phyloP scores from a whole-genome alignment of 1,140 invertebrate genomes.

The Pemphigus obesinymphae region DNA sequence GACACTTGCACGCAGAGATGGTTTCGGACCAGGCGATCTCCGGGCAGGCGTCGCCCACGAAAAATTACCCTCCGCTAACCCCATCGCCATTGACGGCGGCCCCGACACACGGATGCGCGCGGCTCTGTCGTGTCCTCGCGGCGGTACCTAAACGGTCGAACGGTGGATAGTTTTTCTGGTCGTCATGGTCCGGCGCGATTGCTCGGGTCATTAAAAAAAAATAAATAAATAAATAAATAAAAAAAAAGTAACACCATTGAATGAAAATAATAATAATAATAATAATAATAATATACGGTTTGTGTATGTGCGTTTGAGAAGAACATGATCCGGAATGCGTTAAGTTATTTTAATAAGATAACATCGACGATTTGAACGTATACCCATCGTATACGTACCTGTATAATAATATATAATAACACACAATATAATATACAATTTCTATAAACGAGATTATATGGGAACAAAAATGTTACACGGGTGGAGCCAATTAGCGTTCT shows the following conservation, averaged over 20 bases:
- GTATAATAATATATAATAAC: not conserved
- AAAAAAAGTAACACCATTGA: constrained; percentile 25
- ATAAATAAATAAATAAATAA: no score
- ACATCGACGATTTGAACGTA: constrained; percentile 32
- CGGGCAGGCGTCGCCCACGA: no score
- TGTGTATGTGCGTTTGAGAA: constrained; percentile 9
- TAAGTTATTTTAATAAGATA: constrained; percentile 41
- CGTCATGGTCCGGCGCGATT: constrained; percentile 21
- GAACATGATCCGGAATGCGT: constrained; percentile 39
- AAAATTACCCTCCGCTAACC: no score
- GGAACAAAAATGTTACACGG: not conserved
- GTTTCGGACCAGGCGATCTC: no score
- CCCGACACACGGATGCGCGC: not conserved
- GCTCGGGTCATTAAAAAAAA: constrained; percentile 18
- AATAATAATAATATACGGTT: no score
- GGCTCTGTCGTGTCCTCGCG: not conserved
- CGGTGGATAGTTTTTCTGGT: constrained; percentile 32
- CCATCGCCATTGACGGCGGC: no score
- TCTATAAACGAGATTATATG: not conserved
- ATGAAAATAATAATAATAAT: no score
- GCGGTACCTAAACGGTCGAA: constrained; percentile 13
- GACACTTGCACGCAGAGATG: no score
- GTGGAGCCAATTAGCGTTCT: constrained; percentile 19
- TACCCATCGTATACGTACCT: not conserved
- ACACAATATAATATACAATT: no score